Evolutionary conservation across 2,797 vertebrate species (phyloP), one percentile per base, ranked within the genome.

Genomic region (Macropodus opercularis): DNA sequence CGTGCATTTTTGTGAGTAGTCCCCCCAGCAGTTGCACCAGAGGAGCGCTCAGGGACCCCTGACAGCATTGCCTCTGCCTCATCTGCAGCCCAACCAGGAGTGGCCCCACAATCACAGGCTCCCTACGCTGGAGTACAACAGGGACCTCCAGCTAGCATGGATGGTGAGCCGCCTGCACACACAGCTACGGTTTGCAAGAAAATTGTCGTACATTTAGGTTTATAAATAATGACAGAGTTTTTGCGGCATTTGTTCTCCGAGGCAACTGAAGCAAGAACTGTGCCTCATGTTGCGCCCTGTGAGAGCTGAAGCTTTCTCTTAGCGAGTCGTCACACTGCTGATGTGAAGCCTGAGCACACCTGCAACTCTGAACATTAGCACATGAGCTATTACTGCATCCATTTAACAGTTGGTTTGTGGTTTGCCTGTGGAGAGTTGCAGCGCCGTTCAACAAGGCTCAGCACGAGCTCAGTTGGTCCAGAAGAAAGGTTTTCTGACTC

Each of bases 31-130:
- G 93, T 94, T 58, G 92, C 93, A 27, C 79, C 91, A 65, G 97
- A 99, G 85, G 98, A 99, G 79, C 94, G 97, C 50, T 98, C 98
- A 0, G 95, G 94, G 67, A 99, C 96, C 0, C 98, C 97, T 0
- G 98, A 99, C 87, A 99, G 98, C 91, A 98, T 99, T 1, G 92
- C 96, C 79, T 98, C 97, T 17, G 95, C 96, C 11, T 96, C 97
- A 1, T 99, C 97, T 63, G 94, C 95, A 34, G 92, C 95, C 17
- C 96, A 95, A 2, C 93, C 96, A 29, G 94, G 93, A 48, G 91
- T 93, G 65, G 93, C 95, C 57, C 88, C 94, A 11, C 97, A 96
- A 69, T 87, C 82, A 19, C 97, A 97, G 66, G 86, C 92, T 1
- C 86, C 93, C 0, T 99, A 98, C 69, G 75, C 95, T 2, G 94